Evolutionary conservation across 2,888 invertebrate genomes (phyloP), one percentile per base, ranked within the genome.

Genomic region (Entomobrya proxima): DNA sequence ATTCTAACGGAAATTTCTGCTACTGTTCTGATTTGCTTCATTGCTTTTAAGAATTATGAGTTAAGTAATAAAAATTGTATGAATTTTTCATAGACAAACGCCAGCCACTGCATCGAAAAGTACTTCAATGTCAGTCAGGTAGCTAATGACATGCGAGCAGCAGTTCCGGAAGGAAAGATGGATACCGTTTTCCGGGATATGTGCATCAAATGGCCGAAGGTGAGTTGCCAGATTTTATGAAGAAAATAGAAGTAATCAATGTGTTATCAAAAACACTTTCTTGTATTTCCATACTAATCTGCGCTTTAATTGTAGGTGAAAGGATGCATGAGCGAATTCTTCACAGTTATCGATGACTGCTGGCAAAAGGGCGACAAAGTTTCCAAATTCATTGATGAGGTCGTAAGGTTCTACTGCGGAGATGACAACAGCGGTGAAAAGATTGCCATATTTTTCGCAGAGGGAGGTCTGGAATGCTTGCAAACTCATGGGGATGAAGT

Each of bases 361-460:
- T 90, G 89, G 89, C 32, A 86, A 24, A 83, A 90, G 61, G 90
- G 90, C 13, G 80, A 88, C 76, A 86, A 88, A 55, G 88, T 90
- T 1, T 86, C 55, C 5, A 86, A 78, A 21, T 87, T 88, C 18
- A 80, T 90, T 77, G 89, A 89, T 37, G 86, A 85, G 6, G 85
- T 88, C 61, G 88, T 90, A 13, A 47, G 64, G n/a, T 90, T 90
- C 55, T 90, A 88, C 80, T 90, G 90, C 55, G 90, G 89, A 15
- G 86, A 88, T 18, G 87, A 90, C 32, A 89, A 90, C 58, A 86
- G 87, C 67, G 90, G 90, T 27, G 89, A 87, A 18, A 64, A 82
- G 52, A 89, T 90, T 72, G 90, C 90, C 4, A 44, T 87, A n/a
- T 88, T 89, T 80, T 87, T 88, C 24, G 85, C 88, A 0, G 88